phyloP scores from a whole-genome alignment of 2,797 vertebrate species.

The Antennarius maculatus region DNA sequence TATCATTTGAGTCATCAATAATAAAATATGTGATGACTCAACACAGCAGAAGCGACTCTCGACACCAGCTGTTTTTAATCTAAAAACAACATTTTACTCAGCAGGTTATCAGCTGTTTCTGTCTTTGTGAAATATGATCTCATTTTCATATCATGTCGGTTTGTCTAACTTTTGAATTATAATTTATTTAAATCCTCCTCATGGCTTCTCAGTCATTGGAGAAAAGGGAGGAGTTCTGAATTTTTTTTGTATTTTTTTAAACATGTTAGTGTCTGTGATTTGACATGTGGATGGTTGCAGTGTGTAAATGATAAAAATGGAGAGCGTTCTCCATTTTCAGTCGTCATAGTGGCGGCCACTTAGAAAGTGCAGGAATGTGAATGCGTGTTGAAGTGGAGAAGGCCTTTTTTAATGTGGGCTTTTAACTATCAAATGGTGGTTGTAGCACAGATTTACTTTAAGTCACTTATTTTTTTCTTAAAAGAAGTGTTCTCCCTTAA shows the following conservation, averaged over 20 bases:
- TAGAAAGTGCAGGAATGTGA: constrained; percentile 12
- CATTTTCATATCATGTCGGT: constrained; percentile 24
- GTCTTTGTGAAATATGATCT: constrained; percentile 25
- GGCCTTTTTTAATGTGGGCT: constrained; percentile 6
- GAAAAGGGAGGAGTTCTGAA: constrained; percentile 14
- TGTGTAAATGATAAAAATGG: constrained; percentile 19
- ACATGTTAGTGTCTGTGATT: constrained; percentile 7
- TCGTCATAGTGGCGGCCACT: background rate
- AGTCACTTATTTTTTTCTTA: constrained; percentile 21
- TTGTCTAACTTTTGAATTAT: constrained; percentile 21
- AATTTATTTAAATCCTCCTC: constrained; percentile 28
- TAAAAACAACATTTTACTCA: constrained; percentile 28
- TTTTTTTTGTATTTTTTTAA: constrained; percentile 13
- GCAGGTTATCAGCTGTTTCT: constrained; percentile 28
- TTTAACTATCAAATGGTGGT: constrained; percentile 56
- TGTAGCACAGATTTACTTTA: constrained; percentile 67
- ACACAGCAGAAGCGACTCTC: constrained; percentile 15
- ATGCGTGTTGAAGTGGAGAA: constrained; percentile 14
- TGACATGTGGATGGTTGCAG: constrained; percentile 19
- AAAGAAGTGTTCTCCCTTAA: constrained; percentile 10
- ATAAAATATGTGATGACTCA: background rate
- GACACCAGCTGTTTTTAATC: constrained; percentile 29
- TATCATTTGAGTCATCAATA: background rate
- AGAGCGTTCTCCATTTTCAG: background rate
- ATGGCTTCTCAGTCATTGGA: constrained; percentile 6